A percentile compares a stretch with the other conserved stretches of the same genome.
Conservation (phyloP, 2,888 invertebrate species). For the Blomia tropicalis region DNA sequence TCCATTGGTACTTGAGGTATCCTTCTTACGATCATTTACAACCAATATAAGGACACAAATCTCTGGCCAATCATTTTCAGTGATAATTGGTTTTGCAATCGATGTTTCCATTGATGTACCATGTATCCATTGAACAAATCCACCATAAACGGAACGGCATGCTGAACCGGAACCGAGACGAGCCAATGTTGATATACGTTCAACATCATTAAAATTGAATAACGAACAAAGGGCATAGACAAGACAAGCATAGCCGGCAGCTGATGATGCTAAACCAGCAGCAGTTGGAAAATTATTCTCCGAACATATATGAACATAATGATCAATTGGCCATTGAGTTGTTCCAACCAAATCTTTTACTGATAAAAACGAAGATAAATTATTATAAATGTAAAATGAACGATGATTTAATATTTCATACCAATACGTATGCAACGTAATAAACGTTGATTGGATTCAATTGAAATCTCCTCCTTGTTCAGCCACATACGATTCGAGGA, state of each 20-base stretch:
- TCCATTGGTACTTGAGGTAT: conserved; percentile 66
- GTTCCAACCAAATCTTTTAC: background rate
- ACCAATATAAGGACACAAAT: conserved; percentile 76
- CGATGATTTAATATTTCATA: conserved; percentile 32
- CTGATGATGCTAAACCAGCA: conserved; percentile 92
- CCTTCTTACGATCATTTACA: conserved; percentile 60
- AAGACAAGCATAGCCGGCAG: conserved; percentile 90
- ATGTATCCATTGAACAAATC: conserved; percentile 73
- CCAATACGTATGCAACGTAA: conserved; percentile 56
- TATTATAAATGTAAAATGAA: too few relatives aligned
- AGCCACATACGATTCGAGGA: conserved; percentile 66
- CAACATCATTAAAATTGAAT: conserved; percentile 53
- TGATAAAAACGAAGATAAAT: background rate
- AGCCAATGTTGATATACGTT: conserved; percentile 25
- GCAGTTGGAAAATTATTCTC: conserved; percentile 97
- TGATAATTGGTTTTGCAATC: conserved; percentile 41
- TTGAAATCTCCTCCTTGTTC: conserved; percentile 48
- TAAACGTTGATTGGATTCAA: conserved; percentile 46
- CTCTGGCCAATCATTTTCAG: conserved; percentile 68
- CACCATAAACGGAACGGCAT: conserved; percentile 78
- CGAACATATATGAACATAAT: conserved; percentile 66
- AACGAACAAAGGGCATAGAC: conserved; percentile 58
- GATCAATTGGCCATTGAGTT: conserved; percentile 35
- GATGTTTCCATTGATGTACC: conserved; percentile 35
- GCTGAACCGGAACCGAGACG: conserved; percentile 69